Base-by-base conservation (phyloP, 2,113 vertebrate species). In the Isichthys henryi region DNA sequence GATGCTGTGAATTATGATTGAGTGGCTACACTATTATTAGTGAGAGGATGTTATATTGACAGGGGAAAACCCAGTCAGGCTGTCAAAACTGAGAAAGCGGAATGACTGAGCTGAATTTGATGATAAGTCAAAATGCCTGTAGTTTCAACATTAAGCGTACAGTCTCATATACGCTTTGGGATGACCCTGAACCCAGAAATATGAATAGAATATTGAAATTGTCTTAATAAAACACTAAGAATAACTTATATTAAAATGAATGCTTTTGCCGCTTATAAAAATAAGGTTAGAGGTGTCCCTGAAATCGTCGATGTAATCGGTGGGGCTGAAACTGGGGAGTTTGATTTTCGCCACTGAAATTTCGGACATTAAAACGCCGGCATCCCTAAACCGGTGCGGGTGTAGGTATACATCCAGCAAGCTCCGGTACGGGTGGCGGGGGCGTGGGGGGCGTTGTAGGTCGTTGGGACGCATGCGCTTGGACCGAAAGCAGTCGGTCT, bases 401-500 rank as follows among this genome's bases (percentile, higher is more conserved):
- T 23, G 53, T 66, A 2, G 5, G 77, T 35, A 39, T 43, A 45
- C 43, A 45, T 45, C 15, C 43, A 13, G 77, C 19, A 5, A 15
- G 77, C 43, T 39, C 8, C 15, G 21, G 82, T 88, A 15, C 39
- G 62, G 45, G 43, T 74, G 86, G 31, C 11, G 27, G 52, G 23
- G 27, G 50, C 35, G 35, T 23, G 50, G 58, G 43, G 87, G 87
- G 88, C 45, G 87, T 0, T 7, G 77, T 86, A 50, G 85, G 85
- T 87, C 50, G 27, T 21, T 3, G 70, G 7, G 52, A 92, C 96
- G 96, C 96, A 95, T 96, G 96, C 96, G 96, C 94, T 94, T 77
- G 95, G 94, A 94, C 92, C 94, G 90, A 90, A 90, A 94, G 93
- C 95, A 95, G 94, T 95, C 95, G 95, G 94, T 95, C 91, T 93